Base-by-base conservation (phyloP, 2,797 vertebrate genomes). In the Clamator glandarius region DNA sequence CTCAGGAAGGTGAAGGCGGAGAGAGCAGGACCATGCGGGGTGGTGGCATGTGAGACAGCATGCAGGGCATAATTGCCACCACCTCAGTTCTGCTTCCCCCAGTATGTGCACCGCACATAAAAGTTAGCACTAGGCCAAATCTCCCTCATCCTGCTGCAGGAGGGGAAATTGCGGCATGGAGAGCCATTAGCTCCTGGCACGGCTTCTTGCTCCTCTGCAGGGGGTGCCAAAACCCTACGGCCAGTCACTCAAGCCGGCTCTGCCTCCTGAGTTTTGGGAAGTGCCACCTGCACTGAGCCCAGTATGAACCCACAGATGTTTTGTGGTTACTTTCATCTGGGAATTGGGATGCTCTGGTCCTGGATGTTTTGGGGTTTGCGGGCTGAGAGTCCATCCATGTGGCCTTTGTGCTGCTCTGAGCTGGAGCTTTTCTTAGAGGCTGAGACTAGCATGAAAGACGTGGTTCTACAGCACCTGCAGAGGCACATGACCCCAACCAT, bases 1-100 rank as follows among this genome's bases (percentile, higher is more conserved):
- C 2, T 42, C 16, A 33, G 29, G 46, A 26, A 50, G 11, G 12
- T 5, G 51, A 66, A n/a, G 11, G 19, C 5, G 15, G 8, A 24
- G 20, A 5, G 12, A 25, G 16, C 0, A 5, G 44, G 2, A 50
- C 54, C 0, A 0, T 1, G 1, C 0, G 0, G 33, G 18, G 12
- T 23, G 55, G 44, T 80, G 64, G 15, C 46, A 14, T 39, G 7
- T 1, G 3, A 63, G 5, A 8, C 68, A 26, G 26, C 0, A 1
- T 1, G 33, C 46, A 19, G n/a, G 11, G 35, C 25, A 1, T 6
- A 2, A 11, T 13, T 12, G 12, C 23, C 57, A 16, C 35, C 62
- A 6, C 2, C 59, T 70, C 85, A n/a, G 20, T 36, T 31, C 19
- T 5, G 0, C 79, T 64, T 18, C 12, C 39, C 8, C 2, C 0